Evolutionary conservation across 1,140 invertebrate genomes (phyloP).

Genomic region (Dendrolimus kikuchii): DNA sequence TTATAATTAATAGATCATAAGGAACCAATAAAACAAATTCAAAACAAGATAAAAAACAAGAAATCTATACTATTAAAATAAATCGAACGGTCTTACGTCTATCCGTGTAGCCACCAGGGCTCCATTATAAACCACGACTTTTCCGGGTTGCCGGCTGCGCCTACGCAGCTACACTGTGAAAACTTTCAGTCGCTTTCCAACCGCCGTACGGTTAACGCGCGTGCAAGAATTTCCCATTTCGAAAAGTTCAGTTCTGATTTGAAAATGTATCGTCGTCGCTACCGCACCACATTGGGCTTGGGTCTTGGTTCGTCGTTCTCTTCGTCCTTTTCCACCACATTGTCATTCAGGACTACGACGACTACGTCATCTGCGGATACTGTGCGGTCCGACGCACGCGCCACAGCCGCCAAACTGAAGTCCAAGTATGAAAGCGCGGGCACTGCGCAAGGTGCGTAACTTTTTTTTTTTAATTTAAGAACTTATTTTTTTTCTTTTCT

Average conservation of each 20-base stretch:
- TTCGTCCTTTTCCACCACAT: conserved; percentile 51
- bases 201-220: conserved; percentile 7
- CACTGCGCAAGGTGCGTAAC: conserved; percentile 55
- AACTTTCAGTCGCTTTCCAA: conserved; percentile 32
- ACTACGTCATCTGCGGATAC: conserved; percentile 33
- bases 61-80: no score
- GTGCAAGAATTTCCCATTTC: no score
- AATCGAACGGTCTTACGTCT: conserved; percentile 7
- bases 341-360: conserved; percentile 45
- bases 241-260: conserved; percentile 19
- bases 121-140: conserved; percentile 49
- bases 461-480: conserved; percentile 5
- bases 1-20: no score
- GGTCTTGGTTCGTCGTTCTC: conserved; percentile 57
- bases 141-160: conserved; percentile 48
- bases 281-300: conserved; percentile 57
- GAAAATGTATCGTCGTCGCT: conserved; percentile 60
- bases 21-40: no score
- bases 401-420: conserved; percentile 62
- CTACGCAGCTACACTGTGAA: conserved; percentile 21
- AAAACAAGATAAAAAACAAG: no score
- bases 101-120: conserved; percentile 36
- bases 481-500: no score
- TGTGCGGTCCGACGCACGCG: conserved; percentile 54
- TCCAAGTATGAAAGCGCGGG: conserved; percentile 63